Conservation (phyloP, 1,140 invertebrate genomes). For the Spodoptera litura region DNA sequence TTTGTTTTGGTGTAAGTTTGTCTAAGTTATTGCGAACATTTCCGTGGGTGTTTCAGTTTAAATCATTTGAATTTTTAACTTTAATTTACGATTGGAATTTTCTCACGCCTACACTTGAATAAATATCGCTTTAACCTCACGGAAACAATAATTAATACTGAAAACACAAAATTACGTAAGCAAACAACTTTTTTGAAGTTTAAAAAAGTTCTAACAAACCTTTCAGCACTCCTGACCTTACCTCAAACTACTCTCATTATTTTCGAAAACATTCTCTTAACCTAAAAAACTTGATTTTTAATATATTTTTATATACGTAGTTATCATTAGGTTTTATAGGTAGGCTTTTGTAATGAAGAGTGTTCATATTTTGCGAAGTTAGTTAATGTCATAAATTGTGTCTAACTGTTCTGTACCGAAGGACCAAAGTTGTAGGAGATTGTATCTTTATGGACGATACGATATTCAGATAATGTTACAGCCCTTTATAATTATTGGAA, state of each 20-base stretch:
- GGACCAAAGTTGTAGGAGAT: slow-evolving; percentile 28
- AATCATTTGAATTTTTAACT: neutral
- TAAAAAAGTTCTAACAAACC: slow-evolving; percentile 7
- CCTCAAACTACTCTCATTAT: slow-evolving; percentile 21
- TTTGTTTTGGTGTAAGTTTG: neutral
- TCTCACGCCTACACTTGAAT: neutral
- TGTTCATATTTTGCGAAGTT: slow-evolving; percentile 46
- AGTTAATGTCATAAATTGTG: slow-evolving; percentile 31
- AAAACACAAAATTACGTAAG: neutral
- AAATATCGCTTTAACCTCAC: neutral
- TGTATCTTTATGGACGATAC: slow-evolving; percentile 41
- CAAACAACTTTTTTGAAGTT: neutral
- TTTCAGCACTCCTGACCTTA: slow-evolving; percentile 1
- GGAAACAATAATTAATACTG: slow-evolving; percentile 1
- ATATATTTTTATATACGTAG: slow-evolving; percentile 37
- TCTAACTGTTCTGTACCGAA: slow-evolving; percentile 19
- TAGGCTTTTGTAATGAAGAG: slow-evolving; percentile 42
- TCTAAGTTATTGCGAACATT: neutral
- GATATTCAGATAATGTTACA: slow-evolving; percentile 41
- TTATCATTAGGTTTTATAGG: slow-evolving; percentile 44
- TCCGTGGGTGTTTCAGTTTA: no score
- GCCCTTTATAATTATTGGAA: slow-evolving; percentile 43
- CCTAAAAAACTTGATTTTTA: slow-evolving; percentile 8
- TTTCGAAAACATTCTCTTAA: slow-evolving; percentile 12
- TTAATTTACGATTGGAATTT: no score